These are phyloP conservation scores for Lepidonotus clava DNA, from an alignment of 2,888 invertebrate species.

Conservation along the genomic window DNA sequence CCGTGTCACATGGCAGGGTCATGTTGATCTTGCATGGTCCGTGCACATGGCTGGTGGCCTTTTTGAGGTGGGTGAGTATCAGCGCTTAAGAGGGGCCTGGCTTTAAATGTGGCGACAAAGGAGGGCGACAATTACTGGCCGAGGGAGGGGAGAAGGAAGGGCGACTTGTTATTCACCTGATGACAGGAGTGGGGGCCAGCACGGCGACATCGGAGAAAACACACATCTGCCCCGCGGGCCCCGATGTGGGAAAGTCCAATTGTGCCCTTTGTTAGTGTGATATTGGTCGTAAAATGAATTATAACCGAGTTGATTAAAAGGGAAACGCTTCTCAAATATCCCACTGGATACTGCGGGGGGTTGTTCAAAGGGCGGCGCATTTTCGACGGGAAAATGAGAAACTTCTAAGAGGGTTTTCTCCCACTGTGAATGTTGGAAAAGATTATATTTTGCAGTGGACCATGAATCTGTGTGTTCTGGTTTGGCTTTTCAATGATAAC, in stretches of 20 bases:
- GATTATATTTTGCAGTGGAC: background rate
- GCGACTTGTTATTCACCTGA: background rate
- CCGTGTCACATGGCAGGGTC: background rate
- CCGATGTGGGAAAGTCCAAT: constrained; percentile 11
- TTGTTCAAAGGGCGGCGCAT: background rate
- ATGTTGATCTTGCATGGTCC: background rate
- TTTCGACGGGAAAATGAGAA: background rate
- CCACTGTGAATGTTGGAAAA: background rate
- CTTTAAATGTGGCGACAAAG: background rate
- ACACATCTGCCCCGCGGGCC: background rate
- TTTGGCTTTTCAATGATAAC: too few species aligned
- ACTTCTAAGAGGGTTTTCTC: background rate
- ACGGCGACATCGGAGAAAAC: background rate
- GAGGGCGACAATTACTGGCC: background rate
- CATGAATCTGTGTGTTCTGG: background rate
- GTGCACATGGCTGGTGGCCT: background rate
- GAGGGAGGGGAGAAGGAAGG: background rate
- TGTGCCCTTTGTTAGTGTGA: background rate
- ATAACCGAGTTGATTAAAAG: constrained; percentile 27
- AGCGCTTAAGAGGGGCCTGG: too few species aligned
- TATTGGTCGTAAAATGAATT: constrained; percentile 31
- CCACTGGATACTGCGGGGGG: background rate
- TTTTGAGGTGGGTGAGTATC: too few species aligned
- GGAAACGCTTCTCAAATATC: constrained; percentile 19
- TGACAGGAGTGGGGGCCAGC: background rate